Percentiles rank a stretch among this genome's conserved stretches.
These are phyloP conservation scores for Hetaerina americana DNA, from an alignment of 1,140 invertebrate species.

Conservation along the genomic window DNA sequence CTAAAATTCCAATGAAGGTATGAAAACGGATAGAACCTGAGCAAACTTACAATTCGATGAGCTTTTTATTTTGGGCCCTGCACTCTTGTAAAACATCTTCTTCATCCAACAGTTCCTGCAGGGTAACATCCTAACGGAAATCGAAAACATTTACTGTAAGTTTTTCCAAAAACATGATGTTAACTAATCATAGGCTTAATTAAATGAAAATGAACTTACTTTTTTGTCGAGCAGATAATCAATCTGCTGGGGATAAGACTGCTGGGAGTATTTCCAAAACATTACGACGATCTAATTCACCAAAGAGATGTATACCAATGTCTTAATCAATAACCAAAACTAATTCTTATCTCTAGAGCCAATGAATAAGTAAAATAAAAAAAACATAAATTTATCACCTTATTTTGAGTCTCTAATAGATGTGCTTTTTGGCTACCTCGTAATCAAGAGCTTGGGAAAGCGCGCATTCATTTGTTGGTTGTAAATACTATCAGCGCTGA, in stretches of 20 bases:
- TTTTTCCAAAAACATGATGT: not conserved
- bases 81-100: constrained; percentile 93
- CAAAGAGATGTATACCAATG: too few species aligned
- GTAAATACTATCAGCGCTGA: not conserved
- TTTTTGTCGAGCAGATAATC: not conserved
- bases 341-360: too few species aligned
- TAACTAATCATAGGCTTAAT: too few species aligned
- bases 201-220: too few species aligned
- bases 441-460: not conserved
- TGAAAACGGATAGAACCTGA: too few species aligned
- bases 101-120: constrained; percentile 82
- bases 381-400: too few species aligned
- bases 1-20: too few species aligned
- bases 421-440: not conserved
- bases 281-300: not conserved
- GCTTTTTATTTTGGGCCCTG: constrained; percentile 79
- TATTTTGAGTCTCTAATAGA: too few species aligned
- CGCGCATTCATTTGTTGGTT: not conserved
- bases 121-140: constrained; percentile 63
- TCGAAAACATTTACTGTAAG: not conserved
- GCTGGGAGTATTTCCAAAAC: not conserved
- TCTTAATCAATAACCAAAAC: too few species aligned
- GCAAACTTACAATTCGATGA: constrained; percentile 91
- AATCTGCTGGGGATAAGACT: not conserved
- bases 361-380: too few species aligned